Evolutionary conservation across 1,140 invertebrate genomes (phyloP).

Genomic region (Cydia splendana): DNA sequence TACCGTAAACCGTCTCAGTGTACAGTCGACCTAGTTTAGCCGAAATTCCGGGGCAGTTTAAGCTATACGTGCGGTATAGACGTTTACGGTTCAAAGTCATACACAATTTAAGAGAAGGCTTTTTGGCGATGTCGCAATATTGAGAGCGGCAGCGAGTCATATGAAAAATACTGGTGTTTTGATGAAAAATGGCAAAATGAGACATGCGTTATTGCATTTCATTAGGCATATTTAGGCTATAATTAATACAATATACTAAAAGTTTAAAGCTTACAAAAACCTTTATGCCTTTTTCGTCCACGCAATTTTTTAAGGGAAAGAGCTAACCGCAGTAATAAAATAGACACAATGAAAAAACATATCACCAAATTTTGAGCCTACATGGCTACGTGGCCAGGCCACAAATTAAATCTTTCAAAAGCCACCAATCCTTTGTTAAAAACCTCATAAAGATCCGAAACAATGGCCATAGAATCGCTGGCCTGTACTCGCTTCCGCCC

Average conservation of each 20-base stretch:
- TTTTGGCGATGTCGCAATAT: neutral
- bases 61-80: neutral
- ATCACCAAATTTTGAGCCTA: no score
- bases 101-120: neutral
- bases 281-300: no score
- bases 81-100: neutral
- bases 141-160: neutral
- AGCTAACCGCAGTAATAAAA: no score
- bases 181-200: no score
- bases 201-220: no score
- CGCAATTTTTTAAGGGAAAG: neutral
- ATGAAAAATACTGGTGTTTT: no score
- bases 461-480: neutral
- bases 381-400: no score
- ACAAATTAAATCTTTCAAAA: neutral
- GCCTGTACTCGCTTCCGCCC: neutral
- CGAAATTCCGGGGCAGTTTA: neutral
- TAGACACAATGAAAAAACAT: no score
- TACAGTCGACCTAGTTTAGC: neutral
- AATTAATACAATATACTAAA: no score
- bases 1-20: constrained; percentile 2
- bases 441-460: constrained; percentile 2
- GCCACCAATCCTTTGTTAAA: neutral
- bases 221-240: no score
- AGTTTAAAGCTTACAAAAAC: no score